These are phyloP conservation scores for Malacoctenus gilli DNA, from an alignment of 2,797 vertebrate species.

Conservation along the genomic window DNA sequence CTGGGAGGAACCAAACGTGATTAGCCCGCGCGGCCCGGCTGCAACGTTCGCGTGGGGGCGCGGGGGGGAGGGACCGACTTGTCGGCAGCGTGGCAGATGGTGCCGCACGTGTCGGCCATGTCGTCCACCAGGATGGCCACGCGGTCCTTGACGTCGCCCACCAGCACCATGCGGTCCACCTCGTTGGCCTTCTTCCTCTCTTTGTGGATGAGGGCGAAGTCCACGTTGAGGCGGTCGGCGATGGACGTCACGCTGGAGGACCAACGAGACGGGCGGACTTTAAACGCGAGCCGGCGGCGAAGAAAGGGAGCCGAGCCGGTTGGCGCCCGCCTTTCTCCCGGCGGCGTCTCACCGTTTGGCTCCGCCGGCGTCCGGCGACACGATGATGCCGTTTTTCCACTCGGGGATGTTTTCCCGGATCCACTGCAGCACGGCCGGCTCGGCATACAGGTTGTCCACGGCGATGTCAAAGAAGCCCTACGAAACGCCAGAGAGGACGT, in stretches of 20 bases:
- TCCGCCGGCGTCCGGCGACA: slow-evolving; percentile 93
- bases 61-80: slow-evolving; percentile 79
- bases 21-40: no score
- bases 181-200: slow-evolving; percentile 96
- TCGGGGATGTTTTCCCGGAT: slow-evolving; percentile 91
- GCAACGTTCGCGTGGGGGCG: no score
- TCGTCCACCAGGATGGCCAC: slow-evolving; percentile 95
- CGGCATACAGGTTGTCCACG: slow-evolving; percentile 94
- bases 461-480: slow-evolving; percentile 97
- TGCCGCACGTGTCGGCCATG: slow-evolving; percentile 96
- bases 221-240: slow-evolving; percentile 93
- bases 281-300: no score
- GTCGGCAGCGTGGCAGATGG: slow-evolving; percentile 92
- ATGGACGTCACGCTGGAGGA: slow-evolving; percentile 91
- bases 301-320: no score
- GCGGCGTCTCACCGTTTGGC: slow-evolving; percentile 86
- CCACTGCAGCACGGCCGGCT: slow-evolving; percentile 95
- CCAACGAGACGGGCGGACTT: no score
- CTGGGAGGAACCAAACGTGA: slow-evolving; percentile 70
- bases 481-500: no score
- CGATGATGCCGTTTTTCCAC: slow-evolving; percentile 93
- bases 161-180: slow-evolving; percentile 95
- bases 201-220: slow-evolving; percentile 96
- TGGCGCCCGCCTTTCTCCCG: no score
- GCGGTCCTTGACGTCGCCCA: slow-evolving; percentile 92